Evolutionary conservation across 2,113 vertebrate genomes (phyloP), one percentile per base, ranked within the genome.

Genomic region (Marcusenius ussheri): DNA sequence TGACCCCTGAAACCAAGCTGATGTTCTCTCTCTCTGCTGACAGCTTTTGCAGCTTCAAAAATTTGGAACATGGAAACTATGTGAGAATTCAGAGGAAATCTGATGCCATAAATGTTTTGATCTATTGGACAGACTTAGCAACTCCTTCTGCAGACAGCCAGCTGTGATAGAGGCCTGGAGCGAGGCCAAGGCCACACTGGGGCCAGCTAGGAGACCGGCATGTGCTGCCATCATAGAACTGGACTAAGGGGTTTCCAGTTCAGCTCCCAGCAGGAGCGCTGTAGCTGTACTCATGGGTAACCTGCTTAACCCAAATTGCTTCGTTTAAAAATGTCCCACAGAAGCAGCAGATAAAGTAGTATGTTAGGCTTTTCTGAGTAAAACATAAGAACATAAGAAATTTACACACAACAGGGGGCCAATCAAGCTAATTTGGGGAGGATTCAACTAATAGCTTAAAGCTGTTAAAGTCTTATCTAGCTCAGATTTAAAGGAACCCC

Each of bases 101-200:
- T 87, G 89, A 93, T 89, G 89, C 90, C 89, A 89, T 89, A 91
- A 91, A 92, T 91, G 89, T 58, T 92, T 91, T 92, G 91, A 94
- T 94, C 90, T 92, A 90, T 90, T 90, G 89, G 91, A 89, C 94
- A 94, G 92, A 93, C 90, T 90, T 90, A 91, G 62, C 50, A 89
- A 70, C 88, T 92, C 88, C 47, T 66, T 91, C 89, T 56, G 84
- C 88, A 91, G 90, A 90, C 90, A 80, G 91, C 85, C 91, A 89
- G 74, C 62, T 88, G 90, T 89, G 88, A 90, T 58, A 31, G 88
- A 56, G 35, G 45, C 27, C 17, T 53, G 83, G 74, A 50, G 27
- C 50, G 5, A 84, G 17, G 53, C 91, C 91, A 92, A 89, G 62
- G 1, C 85, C 87, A 70, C 80, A 90, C 66, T 83, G 89, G 84